A percentile compares a stretch with the other conserved stretches of the same genome.
phyloP scores from a whole-genome alignment of 2,113 vertebrate genomes.

The Rallus limicola region DNA sequence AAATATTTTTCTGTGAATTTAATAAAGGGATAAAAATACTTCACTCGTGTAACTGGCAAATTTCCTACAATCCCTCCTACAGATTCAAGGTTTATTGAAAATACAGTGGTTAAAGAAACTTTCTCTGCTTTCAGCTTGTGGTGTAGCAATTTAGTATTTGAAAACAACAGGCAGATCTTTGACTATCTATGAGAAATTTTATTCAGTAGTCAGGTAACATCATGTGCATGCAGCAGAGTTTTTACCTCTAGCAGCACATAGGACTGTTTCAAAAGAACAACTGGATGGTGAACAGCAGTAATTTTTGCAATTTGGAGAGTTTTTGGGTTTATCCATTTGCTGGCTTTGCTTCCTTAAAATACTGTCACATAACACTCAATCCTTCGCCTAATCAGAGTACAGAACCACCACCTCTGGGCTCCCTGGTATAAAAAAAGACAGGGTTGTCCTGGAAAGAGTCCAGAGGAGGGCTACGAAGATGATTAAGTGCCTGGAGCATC shows the following conservation, averaged over 20 bases:
- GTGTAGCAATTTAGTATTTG: background rate
- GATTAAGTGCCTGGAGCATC: too few relatives aligned
- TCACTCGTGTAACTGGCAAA: background rate
- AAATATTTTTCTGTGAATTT: background rate
- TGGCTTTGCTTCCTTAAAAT: background rate
- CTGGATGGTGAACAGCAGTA: background rate
- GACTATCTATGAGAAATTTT: background rate
- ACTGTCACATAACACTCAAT: background rate
- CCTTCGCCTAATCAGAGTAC: background rate
- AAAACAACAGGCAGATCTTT: background rate
- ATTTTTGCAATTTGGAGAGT: background rate
- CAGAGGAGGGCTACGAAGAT: too few relatives aligned
- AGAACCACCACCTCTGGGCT: background rate
- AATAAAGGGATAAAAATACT: background rate
- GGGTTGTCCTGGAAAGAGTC: too few relatives aligned
- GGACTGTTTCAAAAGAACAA: background rate
- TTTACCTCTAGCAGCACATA: background rate
- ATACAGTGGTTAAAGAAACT: background rate
- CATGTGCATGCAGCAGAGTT: background rate
- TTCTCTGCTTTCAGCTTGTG: background rate
- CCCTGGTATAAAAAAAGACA: too few relatives aligned
- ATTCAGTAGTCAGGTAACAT: background rate
- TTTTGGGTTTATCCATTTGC: background rate
- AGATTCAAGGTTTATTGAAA: background rate
- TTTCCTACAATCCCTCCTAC: background rate